Evolutionary conservation across 2,113 vertebrate genomes (phyloP).

Genomic region (Vimba vimba): DNA sequence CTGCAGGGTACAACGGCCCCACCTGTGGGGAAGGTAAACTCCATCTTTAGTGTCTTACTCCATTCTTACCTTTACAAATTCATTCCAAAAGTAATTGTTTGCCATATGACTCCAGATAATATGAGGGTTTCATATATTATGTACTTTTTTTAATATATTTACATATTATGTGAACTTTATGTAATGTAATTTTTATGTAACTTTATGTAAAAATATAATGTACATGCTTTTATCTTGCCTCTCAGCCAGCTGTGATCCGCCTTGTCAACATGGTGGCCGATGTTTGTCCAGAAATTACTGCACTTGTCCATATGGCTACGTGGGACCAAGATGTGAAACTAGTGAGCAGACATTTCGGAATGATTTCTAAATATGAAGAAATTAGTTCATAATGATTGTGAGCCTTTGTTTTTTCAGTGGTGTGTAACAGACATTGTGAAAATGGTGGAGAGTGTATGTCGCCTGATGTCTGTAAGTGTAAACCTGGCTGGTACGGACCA

Average conservation of each 20-base stretch:
- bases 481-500: constrained; percentile 85
- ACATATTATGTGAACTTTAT: no score
- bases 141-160: no score
- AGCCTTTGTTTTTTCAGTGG: constrained; percentile 74
- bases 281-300: constrained; percentile 87
- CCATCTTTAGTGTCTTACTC: not conserved
- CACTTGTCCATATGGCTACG: constrained; percentile 88
- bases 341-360: constrained; percentile 73
- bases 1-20: constrained; percentile 76
- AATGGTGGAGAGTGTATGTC: constrained; percentile 85
- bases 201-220: not conserved
- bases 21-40: constrained; percentile 85
- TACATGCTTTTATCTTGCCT: constrained; percentile 22
- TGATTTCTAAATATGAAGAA: not conserved
- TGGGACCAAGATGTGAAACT: constrained; percentile 89
- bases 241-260: constrained; percentile 81
- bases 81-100: no score
- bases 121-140: not conserved
- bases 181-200: no score
- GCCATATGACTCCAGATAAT: not conserved
- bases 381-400: constrained; percentile 1
- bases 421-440: constrained; percentile 93
- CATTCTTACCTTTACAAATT: not conserved
- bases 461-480: constrained; percentile 86
- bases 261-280: constrained; percentile 84